Base-by-base conservation (phyloP, 2,888 invertebrate species). In the Chymomyza caudatula region DNA sequence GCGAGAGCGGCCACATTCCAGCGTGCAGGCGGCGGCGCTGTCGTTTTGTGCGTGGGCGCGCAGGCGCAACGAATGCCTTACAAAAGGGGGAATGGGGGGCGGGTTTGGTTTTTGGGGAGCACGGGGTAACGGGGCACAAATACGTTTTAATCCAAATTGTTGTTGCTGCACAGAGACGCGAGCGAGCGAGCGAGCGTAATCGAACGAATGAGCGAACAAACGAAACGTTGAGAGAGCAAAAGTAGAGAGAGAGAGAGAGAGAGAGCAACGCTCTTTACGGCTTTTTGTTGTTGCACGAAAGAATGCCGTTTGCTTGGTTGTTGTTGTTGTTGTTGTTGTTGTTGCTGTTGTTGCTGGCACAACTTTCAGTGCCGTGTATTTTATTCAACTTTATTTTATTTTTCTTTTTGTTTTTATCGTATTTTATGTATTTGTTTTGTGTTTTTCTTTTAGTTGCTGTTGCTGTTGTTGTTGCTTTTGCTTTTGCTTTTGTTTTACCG, bases 231-330 rank as follows among this genome's bases (percentile, higher is more conserved):
- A 52, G 42, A n/a, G n/a, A n/a, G n/a, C n/a, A n/a, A n/a, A n/a
- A n/a, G n/a, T n/a, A n/a, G n/a, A n/a, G 19, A 44, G 49, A 52
- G 44, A 56, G 58, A 66, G 60, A 20, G 63, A 42, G 55, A 61
- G 71, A 55, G 67, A 64, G 69, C 52, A 60, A 59, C 69, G 74
- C 78, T 74, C 77, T 82, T 71, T 73, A 74, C 71, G 69, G 69
- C 74, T 74, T 77, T 81, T 88, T 88, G 88, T 88, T 88, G 87
- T 89, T 88, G 89, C 81, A 74, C 87, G 78, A 88, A 88, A 88
- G 88, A 89, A 88, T 88, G 88, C 76, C 78, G 86, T 86, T 78
- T 78, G 82, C 78, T 86, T 83, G 81, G 81, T 86, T 88, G 86
- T 78, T 76, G 77, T 78, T 84, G 80, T 74, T 78, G 77, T 13